Evolutionary conservation across 2,113 vertebrate genomes (phyloP), one percentile per base, ranked within the genome.

Genomic region (Uropsilus gracilis): DNA sequence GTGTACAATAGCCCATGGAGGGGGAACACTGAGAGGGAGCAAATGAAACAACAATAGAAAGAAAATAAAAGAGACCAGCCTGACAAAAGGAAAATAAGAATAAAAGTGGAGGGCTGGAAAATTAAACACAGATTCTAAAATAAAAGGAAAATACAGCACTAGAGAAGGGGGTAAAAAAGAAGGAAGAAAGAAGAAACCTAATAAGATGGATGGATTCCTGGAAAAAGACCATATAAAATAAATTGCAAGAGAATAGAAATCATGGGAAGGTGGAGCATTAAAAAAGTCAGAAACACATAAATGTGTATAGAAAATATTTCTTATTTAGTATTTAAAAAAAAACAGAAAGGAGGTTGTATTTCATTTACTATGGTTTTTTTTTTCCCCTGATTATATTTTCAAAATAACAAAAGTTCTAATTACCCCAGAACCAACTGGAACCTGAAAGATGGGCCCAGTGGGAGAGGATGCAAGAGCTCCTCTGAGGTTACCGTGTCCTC

Each of bases 81-180:
- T 92, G 72, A 94, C 93, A 61, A 91, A 95, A 94, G 95, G 22
- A 78, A 95, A 90, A 91, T 42, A 92, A 91, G 93, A 95, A 96
- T 87, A 91, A 94, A 91, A 93, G 93, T 93, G 85, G 61, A 93
- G 81, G 84, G 18, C 85, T 96, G 42, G 94, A 81, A 97, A 97
- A 97, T 97, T 96, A 94, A 94, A 95, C 53, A 91, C 97, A 97
- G 97, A 96, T 94, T 95, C 39, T 80, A 91, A 64, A 91, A 95
- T 96, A 89, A 97, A 97, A 68, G 91, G 72, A 81, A 95, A 86
- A 90, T 28, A 68, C 6, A 90, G 72, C 77, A 95, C 68, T 57
- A 78, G 48, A 66, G 64, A 87, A 91, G 71, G 13, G 42, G 42
- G 8, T 18, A 37, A 12, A 16, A 26, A n/a, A 26, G 10, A 42